Base-by-base conservation (phyloP, 2,888 invertebrate genomes). In the Drosophila affinis region DNA sequence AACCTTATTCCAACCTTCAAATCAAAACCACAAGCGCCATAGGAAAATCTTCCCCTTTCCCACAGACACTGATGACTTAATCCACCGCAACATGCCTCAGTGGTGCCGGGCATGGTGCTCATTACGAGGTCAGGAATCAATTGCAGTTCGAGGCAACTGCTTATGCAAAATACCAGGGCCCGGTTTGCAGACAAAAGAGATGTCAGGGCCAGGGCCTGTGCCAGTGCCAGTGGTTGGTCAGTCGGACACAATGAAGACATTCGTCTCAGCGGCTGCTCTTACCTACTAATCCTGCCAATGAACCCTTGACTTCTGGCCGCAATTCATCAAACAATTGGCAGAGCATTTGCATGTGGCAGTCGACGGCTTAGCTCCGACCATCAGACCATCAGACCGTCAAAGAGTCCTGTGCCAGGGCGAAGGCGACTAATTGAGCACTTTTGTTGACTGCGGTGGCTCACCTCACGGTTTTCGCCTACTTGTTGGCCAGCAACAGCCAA, bases 251-350 rank as follows among this genome's bases (percentile, higher is more conserved):
- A 85, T 85, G 75, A 85, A 86, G 85, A 74, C 88, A 89, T 86
- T 89, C 74, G 75, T 57, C 81, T 62, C 67, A 69, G 62, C 63
- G 39, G 54, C 62, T 27, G 44, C 47, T 62, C 54, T 75, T 78
- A 72, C 77, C 83, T 78, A 82, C 69, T 83, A 85, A 81, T 79
- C 69, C 79, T 69, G 74, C 55, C 75, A 72, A 67, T 80, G 79
- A 85, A 85, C 89, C 88, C 88, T 87, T 87, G 89, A 85, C 78
- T 79, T 78, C 70, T 72, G 51, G 65, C 76, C 78, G 45, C 76
- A 81, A 86, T 88, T 80, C 88, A 81, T 90, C 91, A 86, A 77
- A 78, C 86, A 81, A 89, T 87, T 74, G 88, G 72, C 81, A 77
- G 65, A n/a, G 76, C 76, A 82, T 82, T 87, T 85, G 80, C 79